Evolutionary conservation across 1,140 invertebrate genomes (phyloP).

Genomic region (Leptoteleia sp.): DNA sequence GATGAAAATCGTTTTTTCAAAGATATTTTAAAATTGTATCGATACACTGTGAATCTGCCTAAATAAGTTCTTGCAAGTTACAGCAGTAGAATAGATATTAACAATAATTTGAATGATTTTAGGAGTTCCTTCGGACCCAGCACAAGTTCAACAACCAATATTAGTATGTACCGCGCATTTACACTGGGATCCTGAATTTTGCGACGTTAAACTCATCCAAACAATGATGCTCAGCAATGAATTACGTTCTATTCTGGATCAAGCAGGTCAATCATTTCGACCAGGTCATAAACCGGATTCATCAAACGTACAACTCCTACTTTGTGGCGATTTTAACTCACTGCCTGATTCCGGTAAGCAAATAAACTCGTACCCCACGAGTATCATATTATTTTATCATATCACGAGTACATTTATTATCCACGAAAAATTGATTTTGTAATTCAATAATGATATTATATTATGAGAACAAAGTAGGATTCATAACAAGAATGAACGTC

Average conservation of each 20-base stretch:
- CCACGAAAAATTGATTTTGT: too few relatives aligned
- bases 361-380: too few relatives aligned
- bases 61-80: too few relatives aligned
- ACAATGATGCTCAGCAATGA: slow-evolving; percentile 99
- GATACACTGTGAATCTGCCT: too few relatives aligned
- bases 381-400: slow-evolving; percentile 2
- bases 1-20: too few relatives aligned
- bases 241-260: slow-evolving; percentile 90
- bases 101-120: slow-evolving; percentile 53
- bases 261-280: slow-evolving; percentile 86
- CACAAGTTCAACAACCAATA: slow-evolving; percentile 90
- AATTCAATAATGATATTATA: too few relatives aligned
- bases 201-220: slow-evolving; percentile 99
- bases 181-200: slow-evolving; percentile 99
- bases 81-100: neutral
- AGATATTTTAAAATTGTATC: too few relatives aligned
- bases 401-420: too few relatives aligned
- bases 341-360: slow-evolving; percentile 94
- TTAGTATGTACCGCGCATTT: slow-evolving; percentile 99
- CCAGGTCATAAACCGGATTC: slow-evolving; percentile 85
- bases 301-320: slow-evolving; percentile 93
- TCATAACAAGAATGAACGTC: too few relatives aligned
- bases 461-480: neutral
- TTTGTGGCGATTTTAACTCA: slow-evolving; percentile 99
- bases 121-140: slow-evolving; percentile 88